Percentiles rank a stretch among this genome's conserved stretches.
Conservation (phyloP, 2,797 vertebrate species). For the Aldrovandia affinis region DNA sequence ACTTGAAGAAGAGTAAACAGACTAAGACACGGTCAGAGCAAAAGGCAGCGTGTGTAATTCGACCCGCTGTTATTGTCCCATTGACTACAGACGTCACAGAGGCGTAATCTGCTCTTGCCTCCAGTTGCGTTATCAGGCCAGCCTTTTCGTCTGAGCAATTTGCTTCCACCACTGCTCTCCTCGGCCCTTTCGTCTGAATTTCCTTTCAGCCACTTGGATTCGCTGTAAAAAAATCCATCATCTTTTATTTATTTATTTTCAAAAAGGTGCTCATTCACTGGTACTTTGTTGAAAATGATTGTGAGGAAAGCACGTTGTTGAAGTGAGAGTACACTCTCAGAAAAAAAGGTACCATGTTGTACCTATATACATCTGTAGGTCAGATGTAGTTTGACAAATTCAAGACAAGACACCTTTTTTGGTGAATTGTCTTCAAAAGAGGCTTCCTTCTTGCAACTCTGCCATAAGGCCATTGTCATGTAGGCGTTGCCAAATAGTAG, state of each 20-base stretch:
- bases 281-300: not conserved
- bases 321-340: no score
- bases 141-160: slow-evolving; percentile 35
- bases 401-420: no score
- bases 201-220: slow-evolving; percentile 32
- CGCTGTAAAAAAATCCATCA: not conserved
- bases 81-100: slow-evolving; percentile 20
- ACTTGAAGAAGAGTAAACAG: slow-evolving; percentile 24
- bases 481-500: no score
- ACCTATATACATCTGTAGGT: no score
- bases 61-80: slow-evolving; percentile 12
- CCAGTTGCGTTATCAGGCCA: slow-evolving; percentile 21
- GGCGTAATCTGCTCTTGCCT: slow-evolving; percentile 42
- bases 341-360: no score
- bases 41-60: slow-evolving; percentile 10
- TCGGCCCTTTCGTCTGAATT: slow-evolving; percentile 33
- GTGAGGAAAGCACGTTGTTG: no score
- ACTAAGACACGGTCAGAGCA: slow-evolving; percentile 22
- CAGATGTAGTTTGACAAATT: no score
- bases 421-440: no score
- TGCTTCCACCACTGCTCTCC: slow-evolving; percentile 28
- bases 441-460: no score
- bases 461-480: no score
- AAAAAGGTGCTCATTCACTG: not conserved
- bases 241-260: not conserved